Percentiles rank a stretch among this genome's conserved stretches.
Conservation (phyloP, 2,888 invertebrate species). For the Phymatocera aterrima region DNA sequence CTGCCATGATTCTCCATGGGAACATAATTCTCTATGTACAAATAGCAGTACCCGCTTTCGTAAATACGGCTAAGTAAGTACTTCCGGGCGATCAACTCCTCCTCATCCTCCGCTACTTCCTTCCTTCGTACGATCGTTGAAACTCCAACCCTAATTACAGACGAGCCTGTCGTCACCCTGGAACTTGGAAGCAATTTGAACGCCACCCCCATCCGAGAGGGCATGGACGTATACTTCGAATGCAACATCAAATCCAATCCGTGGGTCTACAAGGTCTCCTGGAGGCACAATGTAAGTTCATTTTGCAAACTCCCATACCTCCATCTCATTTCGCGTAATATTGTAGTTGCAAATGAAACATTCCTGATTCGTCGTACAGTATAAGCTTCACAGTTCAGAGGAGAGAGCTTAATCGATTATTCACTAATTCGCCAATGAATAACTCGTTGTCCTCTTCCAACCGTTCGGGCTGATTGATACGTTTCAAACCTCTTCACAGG, state of each 20-base stretch:
- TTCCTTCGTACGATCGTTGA: not conserved
- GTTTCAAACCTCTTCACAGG: conserved; percentile 75
- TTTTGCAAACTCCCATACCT: too few relatives aligned
- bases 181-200: conserved; percentile 90
- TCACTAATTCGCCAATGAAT: conserved; percentile 23
- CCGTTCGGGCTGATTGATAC: conserved; percentile 17
- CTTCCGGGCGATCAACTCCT: conserved; percentile 20
- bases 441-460: not conserved
- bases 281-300: conserved; percentile 83
- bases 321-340: too few relatives aligned
- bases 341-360: too few relatives aligned
- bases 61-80: not conserved
- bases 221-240: conserved; percentile 93
- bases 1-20: not conserved
- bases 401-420: conserved; percentile 19
- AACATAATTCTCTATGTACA: not conserved
- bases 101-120: not conserved
- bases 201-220: conserved; percentile 88
- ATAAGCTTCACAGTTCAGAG: not conserved
- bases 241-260: conserved; percentile 94
- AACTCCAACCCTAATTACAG: conserved; percentile 76
- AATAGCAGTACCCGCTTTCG: not conserved
- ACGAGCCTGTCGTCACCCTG: conserved; percentile 88
- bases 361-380: too few relatives aligned
- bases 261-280: conserved; percentile 86